Conservation (phyloP, 2,797 vertebrate species). For the Gallirallus australis region DNA sequence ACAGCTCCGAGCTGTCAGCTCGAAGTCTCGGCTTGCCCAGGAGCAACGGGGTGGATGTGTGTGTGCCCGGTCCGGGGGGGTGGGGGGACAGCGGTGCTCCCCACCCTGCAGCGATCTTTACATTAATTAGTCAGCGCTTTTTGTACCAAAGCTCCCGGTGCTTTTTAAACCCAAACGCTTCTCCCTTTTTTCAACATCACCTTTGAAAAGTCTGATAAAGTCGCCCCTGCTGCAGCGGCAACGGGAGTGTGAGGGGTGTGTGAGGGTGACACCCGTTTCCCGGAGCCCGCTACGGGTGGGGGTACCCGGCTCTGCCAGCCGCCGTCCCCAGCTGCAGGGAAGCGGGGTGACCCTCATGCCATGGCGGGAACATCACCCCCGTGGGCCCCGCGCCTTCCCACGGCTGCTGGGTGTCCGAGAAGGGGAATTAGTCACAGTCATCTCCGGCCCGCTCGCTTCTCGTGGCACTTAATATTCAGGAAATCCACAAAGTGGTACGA, state of each 20-base stretch:
- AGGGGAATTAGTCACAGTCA: neutral
- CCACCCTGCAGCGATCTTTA: neutral
- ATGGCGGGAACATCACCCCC: neutral
- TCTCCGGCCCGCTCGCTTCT: neutral
- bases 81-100: no score
- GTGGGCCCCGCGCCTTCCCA: neutral
- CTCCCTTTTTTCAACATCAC: neutral
- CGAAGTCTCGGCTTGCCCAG: accelerated
- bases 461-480: constrained; percentile 60
- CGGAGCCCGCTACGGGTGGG: neutral
- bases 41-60: no score
- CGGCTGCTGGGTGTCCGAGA: neutral
- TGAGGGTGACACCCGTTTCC: neutral
- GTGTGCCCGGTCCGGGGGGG: no score
- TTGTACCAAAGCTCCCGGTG: neutral
- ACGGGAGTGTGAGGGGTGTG: neutral
- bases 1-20: neutral
- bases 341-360: neutral
- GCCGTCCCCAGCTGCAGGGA: neutral
- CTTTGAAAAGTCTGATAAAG: accelerated
- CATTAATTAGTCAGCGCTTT: accelerated
- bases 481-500: constrained; percentile 62
- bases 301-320: neutral
- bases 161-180: neutral
- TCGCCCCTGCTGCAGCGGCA: neutral